Percentiles rank a stretch among this genome's conserved stretches.
These are phyloP conservation scores for Hipposideros larvatus DNA, from an alignment of 2,797 vertebrate genomes.

Conservation along the genomic window DNA sequence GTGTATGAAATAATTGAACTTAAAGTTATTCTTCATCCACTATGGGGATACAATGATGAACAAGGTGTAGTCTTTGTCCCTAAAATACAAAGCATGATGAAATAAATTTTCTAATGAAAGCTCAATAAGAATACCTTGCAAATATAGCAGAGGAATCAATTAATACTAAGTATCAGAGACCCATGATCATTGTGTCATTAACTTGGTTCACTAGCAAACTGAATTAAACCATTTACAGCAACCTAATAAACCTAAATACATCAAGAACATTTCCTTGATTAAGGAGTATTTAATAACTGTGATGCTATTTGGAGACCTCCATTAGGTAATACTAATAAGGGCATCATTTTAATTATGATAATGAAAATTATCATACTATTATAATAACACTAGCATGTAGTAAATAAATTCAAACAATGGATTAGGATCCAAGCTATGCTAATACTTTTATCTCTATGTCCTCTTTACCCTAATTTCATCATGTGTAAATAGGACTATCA, in stretches of 20 bases:
- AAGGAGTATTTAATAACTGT: conserved; percentile 39
- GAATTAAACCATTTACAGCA: conserved; percentile 14
- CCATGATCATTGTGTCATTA: conserved; percentile 7
- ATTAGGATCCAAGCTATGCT: background rate
- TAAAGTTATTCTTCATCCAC: background rate
- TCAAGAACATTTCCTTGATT: conserved; percentile 25
- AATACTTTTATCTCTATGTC: background rate
- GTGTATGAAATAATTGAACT: background rate
- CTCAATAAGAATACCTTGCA: background rate
- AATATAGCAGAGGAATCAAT: background rate
- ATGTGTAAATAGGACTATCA: background rate
- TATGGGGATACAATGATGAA: background rate
- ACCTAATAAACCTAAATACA: background rate
- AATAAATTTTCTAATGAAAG: conserved; percentile 2
- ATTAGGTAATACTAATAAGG: conserved; percentile 43
- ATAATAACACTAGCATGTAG: background rate
- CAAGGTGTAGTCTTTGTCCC: background rate
- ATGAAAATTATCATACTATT: background rate
- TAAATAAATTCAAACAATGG: conserved; percentile 18
- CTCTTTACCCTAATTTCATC: background rate
- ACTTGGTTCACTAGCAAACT: conserved; percentile 13
- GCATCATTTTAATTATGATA: conserved; percentile 33
- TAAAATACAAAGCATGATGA: background rate
- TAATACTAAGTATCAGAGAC: conserved; percentile 1
- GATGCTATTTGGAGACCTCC: conserved; percentile 12